These are phyloP conservation scores for Chlorospingus semifuscus DNA, from an alignment of 2,797 vertebrate species.

Conservation along the genomic window DNA sequence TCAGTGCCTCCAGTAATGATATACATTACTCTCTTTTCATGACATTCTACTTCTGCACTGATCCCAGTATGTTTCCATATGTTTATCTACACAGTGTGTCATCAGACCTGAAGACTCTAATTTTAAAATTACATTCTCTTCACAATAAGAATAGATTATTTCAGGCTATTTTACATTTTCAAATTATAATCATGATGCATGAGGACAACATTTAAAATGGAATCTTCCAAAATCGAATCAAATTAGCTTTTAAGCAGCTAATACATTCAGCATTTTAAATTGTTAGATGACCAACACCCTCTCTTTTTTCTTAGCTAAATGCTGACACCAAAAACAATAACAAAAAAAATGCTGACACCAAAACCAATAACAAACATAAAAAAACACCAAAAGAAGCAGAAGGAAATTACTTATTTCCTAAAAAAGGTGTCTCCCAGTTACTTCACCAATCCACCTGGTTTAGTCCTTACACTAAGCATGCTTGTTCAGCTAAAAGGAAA, in stretches of 20 bases:
- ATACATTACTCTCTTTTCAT: background rate
- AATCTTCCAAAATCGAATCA: background rate
- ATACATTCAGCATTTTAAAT: background rate
- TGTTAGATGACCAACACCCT: background rate
- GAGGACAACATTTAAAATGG: background rate
- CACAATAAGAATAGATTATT: background rate
- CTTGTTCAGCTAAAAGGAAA: conserved; percentile 9
- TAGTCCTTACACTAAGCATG: background rate
- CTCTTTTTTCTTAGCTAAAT: background rate
- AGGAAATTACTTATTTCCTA: conserved; percentile 49
- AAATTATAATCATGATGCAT: background rate
- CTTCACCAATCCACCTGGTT: background rate
- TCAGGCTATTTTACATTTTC: background rate
- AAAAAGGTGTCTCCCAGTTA: background rate
- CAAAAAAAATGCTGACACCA: too few species aligned
- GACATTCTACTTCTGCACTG: background rate
- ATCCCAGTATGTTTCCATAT: background rate
- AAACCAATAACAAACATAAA: background rate
- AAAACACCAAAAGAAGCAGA: background rate
- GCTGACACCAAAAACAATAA: background rate
- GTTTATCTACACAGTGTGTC: background rate
- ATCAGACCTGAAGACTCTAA: background rate
- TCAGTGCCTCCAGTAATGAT: background rate
- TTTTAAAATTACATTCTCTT: background rate
- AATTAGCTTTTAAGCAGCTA: background rate